Conservation (phyloP, 2,888 invertebrate genomes). For the Luperina testacea region DNA sequence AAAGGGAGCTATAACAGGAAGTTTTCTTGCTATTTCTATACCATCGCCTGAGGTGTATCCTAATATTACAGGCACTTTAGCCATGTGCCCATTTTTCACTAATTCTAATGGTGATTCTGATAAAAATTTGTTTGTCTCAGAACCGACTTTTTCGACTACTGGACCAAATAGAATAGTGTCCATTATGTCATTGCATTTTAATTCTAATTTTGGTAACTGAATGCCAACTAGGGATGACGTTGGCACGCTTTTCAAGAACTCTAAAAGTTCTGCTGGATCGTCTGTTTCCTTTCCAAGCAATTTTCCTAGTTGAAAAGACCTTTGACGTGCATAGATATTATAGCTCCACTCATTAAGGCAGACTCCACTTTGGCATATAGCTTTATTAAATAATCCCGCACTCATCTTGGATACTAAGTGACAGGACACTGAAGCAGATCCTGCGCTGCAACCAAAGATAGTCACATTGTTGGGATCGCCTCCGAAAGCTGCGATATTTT, state of each 20-base stretch:
- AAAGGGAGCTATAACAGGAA: slow-evolving; percentile 70
- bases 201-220: slow-evolving; percentile 77
- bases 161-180: slow-evolving; percentile 84
- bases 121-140: slow-evolving; percentile 79
- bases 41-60: slow-evolving; percentile 87
- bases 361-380: slow-evolving; percentile 88
- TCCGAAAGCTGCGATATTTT: slow-evolving; percentile 83
- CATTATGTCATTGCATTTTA: slow-evolving; percentile 75
- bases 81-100: slow-evolving; percentile 75
- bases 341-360: slow-evolving; percentile 86
- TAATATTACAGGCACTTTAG: slow-evolving; percentile 82
- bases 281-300: slow-evolving; percentile 83
- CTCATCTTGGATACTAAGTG: slow-evolving; percentile 86
- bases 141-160: slow-evolving; percentile 81
- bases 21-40: slow-evolving; percentile 82
- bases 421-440: slow-evolving; percentile 81
- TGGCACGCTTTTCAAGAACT: slow-evolving; percentile 79
- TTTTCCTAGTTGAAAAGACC: slow-evolving; percentile 86
- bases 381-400: slow-evolving; percentile 83
- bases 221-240: slow-evolving; percentile 78
- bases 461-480: slow-evolving; percentile 85
- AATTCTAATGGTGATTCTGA: slow-evolving; percentile 75
- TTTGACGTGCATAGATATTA: slow-evolving; percentile 78
- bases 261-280: slow-evolving; percentile 78
- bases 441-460: slow-evolving; percentile 88